These are phyloP conservation scores for Temnothorax unifasciatus DNA, from an alignment of 2,888 invertebrate genomes.

Conservation along the genomic window DNA sequence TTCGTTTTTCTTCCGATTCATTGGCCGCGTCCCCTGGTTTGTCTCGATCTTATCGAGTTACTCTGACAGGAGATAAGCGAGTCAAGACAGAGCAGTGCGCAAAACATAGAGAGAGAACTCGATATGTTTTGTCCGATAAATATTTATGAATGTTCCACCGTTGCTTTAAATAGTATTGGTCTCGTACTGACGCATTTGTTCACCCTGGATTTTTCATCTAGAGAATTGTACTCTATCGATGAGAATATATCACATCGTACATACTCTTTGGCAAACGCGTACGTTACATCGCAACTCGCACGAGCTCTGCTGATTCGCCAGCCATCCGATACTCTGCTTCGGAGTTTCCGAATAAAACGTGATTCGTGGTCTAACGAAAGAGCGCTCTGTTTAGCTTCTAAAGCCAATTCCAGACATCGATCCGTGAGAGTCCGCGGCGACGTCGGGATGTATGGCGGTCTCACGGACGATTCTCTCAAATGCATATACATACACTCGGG, in stretches of 20 bases:
- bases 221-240: neutral
- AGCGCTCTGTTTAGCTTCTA: slow-evolving; percentile 37
- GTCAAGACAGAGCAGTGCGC: neutral
- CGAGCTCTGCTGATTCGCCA: slow-evolving; percentile 12
- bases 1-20: slow-evolving; percentile 50
- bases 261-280: neutral
- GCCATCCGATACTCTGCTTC: neutral
- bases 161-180: neutral
- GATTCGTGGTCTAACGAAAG: slow-evolving; percentile 34
- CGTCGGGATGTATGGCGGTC: slow-evolving; percentile 34
- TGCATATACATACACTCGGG: slow-evolving; percentile 16
- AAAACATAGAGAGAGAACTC: neutral
- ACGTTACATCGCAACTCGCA: neutral
- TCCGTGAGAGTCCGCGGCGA: slow-evolving; percentile 16
- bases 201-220: neutral
- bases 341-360: slow-evolving; percentile 35
- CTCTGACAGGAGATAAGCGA: slow-evolving; percentile 37
- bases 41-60: slow-evolving; percentile 62
- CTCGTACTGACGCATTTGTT: slow-evolving; percentile 5
- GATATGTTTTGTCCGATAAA: neutral
- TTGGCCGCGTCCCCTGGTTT: slow-evolving; percentile 51
- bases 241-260: neutral
- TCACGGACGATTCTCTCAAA: slow-evolving; percentile 15
- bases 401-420: slow-evolving; percentile 36
- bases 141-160: neutral